Conservation (phyloP, 2,113 vertebrate species). For the Passer montanus region DNA sequence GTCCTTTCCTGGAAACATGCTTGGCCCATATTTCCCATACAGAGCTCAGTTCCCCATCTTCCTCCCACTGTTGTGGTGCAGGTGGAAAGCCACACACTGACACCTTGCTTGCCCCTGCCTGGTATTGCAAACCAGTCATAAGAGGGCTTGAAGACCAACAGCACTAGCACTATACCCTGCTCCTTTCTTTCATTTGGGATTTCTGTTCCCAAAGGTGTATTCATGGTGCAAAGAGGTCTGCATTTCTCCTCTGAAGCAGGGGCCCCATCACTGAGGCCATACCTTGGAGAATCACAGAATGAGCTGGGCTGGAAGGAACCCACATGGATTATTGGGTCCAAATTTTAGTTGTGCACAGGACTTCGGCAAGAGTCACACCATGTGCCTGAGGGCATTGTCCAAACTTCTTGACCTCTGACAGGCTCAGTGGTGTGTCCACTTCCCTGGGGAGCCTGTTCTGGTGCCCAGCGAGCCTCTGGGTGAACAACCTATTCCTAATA, state of each 20-base stretch:
- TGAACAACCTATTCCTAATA: background rate
- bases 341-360: background rate
- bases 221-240: background rate
- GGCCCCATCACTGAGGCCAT: accelerated
- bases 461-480: background rate
- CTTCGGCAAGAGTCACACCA: too few species aligned
- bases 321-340: accelerated
- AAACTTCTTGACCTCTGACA: background rate
- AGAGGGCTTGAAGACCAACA: background rate
- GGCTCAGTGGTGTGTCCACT: background rate
- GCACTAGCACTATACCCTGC: background rate
- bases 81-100: background rate
- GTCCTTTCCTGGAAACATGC: background rate
- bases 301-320: background rate
- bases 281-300: background rate
- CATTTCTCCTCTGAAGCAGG: background rate
- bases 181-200: background rate
- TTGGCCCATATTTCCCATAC: background rate
- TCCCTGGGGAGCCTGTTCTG: background rate
- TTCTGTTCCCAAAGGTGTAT: background rate
- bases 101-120: background rate
- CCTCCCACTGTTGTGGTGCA: accelerated
- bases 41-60: background rate
- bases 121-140: background rate
- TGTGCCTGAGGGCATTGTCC: background rate